Evolutionary conservation across 2,888 invertebrate genomes (phyloP).

Genomic region (Amphipoea oculea): DNA sequence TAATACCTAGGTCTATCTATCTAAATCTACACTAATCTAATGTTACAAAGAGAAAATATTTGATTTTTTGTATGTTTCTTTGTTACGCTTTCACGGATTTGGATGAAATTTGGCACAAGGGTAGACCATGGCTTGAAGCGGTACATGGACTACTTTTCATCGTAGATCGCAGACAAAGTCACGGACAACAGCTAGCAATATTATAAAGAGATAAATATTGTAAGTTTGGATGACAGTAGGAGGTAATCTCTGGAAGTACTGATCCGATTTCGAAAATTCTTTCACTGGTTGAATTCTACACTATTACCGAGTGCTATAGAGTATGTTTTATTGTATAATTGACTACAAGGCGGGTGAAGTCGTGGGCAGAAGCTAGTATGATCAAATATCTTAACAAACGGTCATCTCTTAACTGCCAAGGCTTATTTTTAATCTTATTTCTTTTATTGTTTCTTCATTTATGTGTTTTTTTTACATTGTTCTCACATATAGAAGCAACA

Average conservation of each 20-base stretch:
- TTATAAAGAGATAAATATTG: neutral
- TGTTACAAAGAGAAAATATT: neutral
- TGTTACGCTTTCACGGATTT: neutral
- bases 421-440: no score
- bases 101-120: no score
- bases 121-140: no score
- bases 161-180: neutral
- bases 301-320: neutral
- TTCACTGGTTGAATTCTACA: neutral
- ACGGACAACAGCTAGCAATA: neutral
- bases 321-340: neutral
- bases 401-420: no score
- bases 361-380: neutral
- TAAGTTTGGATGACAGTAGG: neutral
- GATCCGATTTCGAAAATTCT: neutral
- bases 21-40: neutral
- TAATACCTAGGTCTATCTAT: neutral
- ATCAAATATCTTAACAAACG: no score
- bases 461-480: no score
- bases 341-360: neutral
- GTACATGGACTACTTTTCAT: no score
- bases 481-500: no score
- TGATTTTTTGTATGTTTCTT: neutral
- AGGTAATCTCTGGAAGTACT: neutral
- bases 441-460: no score